phyloP scores from a whole-genome alignment of 2,113 vertebrate genomes.

The Willisornis vidua region DNA sequence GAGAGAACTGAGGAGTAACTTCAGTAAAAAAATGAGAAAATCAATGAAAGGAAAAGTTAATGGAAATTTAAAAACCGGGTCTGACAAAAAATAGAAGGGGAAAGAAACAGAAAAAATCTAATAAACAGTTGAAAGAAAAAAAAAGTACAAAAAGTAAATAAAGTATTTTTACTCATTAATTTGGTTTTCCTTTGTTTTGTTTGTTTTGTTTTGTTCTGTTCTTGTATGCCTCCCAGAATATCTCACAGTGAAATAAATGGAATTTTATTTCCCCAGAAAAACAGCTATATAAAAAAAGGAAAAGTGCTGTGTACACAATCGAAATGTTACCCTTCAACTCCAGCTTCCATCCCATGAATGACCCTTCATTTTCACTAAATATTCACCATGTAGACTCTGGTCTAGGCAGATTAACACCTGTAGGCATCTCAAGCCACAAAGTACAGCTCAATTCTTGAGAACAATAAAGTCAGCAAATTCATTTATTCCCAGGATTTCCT shows the following conservation, averaged over 20 bases:
- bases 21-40: neutral
- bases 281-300: neutral
- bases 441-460: neutral
- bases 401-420: neutral
- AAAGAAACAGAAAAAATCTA: neutral
- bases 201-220: neutral
- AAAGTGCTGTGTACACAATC: neutral
- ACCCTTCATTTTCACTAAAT: neutral
- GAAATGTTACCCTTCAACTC: neutral
- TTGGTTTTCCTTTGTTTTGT: neutral
- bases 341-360: neutral
- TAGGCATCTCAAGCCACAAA: neutral
- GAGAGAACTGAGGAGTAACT: neutral
- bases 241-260: neutral
- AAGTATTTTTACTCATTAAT: neutral
- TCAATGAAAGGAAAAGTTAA: neutral
- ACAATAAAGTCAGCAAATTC: neutral
- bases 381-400: neutral
- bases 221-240: neutral
- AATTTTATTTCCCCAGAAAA: neutral
- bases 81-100: neutral
- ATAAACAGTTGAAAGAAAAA: neutral
- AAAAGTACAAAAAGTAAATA: neutral
- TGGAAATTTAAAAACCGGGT: neutral
- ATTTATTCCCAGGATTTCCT: neutral